Evolutionary conservation across 2,113 vertebrate genomes (phyloP), one percentile per base, ranked within the genome.

Genomic region (Casuarius casuarius): DNA sequence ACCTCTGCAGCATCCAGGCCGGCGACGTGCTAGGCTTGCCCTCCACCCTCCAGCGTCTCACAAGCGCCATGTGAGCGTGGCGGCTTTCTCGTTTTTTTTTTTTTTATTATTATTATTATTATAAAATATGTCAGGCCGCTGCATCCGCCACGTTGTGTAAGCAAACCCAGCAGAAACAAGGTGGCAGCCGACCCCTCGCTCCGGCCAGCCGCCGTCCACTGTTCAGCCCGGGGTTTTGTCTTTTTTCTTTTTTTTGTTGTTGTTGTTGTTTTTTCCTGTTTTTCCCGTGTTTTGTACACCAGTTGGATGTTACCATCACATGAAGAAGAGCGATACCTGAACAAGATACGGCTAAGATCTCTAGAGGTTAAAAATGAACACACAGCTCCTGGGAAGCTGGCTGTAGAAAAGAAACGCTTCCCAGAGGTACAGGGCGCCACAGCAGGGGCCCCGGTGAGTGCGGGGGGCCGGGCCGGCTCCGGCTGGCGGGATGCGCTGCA

Each of bases 331-430:
- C 92, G 84, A 87, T 56, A 97, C 94, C 95, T 76, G 95, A 96
- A 97, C 96, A 95, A 97, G 94, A 89, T 59, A 89, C 90, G 52
- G 88, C 96, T 96, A 96, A 95, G 92, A 97, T 92, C 94, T 97
- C 97, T 96, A 95, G 97, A 96, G 94, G 94, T 97, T 81, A 91
- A 97, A 97, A 93, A 93, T 96, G 92, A 97, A 92, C 73, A 93
- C 90, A 82, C 77, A 95, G 94, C n/a, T 63, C 92, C 96, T 26
- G 5, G 70, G 84, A 70, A 91, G 84, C 76, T 38, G 49, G 52
- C 33, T 7, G 29, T 40, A 21, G 77, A 56, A 29, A 73, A 89
- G 80, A 94, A 96, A 86, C 71, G 96, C 94, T 72, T 79, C 90
- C 83, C 33, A 35, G 66, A 81, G 85, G 49, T 38, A 38, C 38